Evolutionary conservation across 2,888 invertebrate genomes (phyloP), one percentile per base, ranked within the genome.

Genomic region (Napeogenes inachia): DNA sequence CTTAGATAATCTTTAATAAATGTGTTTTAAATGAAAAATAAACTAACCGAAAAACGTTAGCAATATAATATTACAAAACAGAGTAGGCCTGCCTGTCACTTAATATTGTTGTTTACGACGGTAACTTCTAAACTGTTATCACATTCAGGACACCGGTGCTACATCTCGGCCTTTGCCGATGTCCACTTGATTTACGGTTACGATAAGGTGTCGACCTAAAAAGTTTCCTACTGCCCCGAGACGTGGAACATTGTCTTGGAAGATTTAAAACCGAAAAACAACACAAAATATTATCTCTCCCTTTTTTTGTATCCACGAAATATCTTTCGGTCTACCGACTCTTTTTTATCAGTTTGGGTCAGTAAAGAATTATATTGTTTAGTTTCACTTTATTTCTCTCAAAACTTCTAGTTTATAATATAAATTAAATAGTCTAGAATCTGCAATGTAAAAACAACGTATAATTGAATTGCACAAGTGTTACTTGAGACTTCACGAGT

Each of bases 171-270:
- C 75, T 77, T 79, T 75, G 71, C 78, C 82, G 77, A 80, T 84
- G 85, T 85, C 85, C 86, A 80, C 82, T 82, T 86, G 86, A 87
- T 87, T 86, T 87, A 87, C 84, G 76, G 73, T 80, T 76, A 80
- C 79, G 86, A 87, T 85, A 87, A 85, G 83, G 83, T 82, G 80
- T 75, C 82, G 80, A 79, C 85, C 84, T 81, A 82, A 84, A 86
- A 86, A 86, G 78, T 84, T 85, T 81, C 77, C 75, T 78, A 77
- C 78, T 75, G 72, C 76, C 75, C 68, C 68, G 68, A 72, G 71
- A 72, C 71, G 74, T 68, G 74, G 71, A 76, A 78, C 77, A 75
- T 76, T 77, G 81, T 81, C 79, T 74, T 73, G 70, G 67, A 81
- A 84, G 84, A 85, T 86, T 85, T 85, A 85, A 85, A 85, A 81